Conservation (phyloP, 2,113 vertebrate species). For the Eretmochelys imbricata region DNA sequence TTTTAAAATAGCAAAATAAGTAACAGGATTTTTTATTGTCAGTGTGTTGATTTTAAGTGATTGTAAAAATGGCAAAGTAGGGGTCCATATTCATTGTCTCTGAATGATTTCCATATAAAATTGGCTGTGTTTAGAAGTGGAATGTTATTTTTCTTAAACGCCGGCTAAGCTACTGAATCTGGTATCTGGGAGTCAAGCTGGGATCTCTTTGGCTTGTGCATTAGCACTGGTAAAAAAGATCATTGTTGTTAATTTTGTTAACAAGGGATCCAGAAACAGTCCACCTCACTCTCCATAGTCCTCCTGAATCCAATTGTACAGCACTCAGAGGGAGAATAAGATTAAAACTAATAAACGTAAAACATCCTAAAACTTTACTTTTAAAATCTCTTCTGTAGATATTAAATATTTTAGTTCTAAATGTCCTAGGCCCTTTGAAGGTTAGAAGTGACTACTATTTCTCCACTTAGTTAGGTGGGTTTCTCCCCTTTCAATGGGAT, state of each 20-base stretch:
- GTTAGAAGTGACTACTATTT: background rate
- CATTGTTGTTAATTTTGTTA: background rate
- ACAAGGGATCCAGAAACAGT: background rate
- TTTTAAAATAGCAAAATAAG: background rate
- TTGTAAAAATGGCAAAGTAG: background rate
- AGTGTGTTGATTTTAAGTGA: background rate
- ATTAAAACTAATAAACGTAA: background rate
- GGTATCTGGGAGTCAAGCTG: background rate
- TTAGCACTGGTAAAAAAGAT: background rate
- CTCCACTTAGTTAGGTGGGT: background rate
- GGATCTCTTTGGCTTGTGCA: background rate
- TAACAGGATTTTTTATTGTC: background rate
- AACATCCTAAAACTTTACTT: background rate
- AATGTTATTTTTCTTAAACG: background rate
- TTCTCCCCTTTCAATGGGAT: background rate
- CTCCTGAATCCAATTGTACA: background rate
- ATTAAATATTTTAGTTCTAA: background rate
- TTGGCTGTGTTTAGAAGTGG: background rate
- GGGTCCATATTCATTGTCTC: background rate
- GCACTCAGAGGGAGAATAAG: background rate
- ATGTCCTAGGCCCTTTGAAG: background rate
- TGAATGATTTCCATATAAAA: background rate
- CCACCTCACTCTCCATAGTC: rapidly evolving
- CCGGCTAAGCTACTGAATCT: background rate
- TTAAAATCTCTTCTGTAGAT: background rate